Base-by-base conservation (phyloP, 2,797 vertebrate genomes). In the Phrynocephalus forsythii region DNA sequence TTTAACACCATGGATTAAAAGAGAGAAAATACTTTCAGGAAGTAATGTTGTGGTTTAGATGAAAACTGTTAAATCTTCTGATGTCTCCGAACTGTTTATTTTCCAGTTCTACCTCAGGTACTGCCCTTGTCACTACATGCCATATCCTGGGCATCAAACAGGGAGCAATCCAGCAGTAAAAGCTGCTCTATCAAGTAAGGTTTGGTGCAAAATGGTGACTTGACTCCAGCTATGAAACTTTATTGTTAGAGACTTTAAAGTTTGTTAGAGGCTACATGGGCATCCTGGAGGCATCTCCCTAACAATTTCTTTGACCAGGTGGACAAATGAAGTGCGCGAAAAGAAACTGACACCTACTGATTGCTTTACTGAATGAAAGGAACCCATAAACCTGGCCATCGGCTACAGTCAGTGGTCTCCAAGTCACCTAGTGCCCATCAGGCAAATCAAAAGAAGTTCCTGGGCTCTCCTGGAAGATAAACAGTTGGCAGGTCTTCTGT, bases 1-100 rank as follows among this genome's bases (percentile, higher is more conserved):
- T 81, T 80, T 44, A 82, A 75, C 63, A 83, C 50, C 28, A 24
- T 85, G 79, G 68, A 86, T 91, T 88, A 71, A 85, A 73, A 85
- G 28, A 76, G 33, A 83, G 82, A 3, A 11, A 86, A 71, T 9
- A 44, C 89, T 10, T 6, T 18, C 86, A 82, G 20, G 81, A 75
- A 90, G 33, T 83, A 33, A 6, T n/a, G 5, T 44, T 87, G 1
- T 6, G 50, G 0, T 10, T 81, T 50, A 89, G 22, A 52, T 48
- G 24, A 79, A 75, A 38, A 30, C 38, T 83, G 88, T 86, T 9
- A 22, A 79, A 15, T 72, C 26, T 87, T 18, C 0, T 0, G 0
- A n/a, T 79, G 28, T 63, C 50, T 72, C 9, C 67, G 72, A 80
- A 33, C 76, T 80, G 89, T 88, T 88, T 6, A 56, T 82, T 3